These are phyloP conservation scores for Harpegnathos saltator DNA, from an alignment of 1,140 invertebrate species.

Conservation along the genomic window DNA sequence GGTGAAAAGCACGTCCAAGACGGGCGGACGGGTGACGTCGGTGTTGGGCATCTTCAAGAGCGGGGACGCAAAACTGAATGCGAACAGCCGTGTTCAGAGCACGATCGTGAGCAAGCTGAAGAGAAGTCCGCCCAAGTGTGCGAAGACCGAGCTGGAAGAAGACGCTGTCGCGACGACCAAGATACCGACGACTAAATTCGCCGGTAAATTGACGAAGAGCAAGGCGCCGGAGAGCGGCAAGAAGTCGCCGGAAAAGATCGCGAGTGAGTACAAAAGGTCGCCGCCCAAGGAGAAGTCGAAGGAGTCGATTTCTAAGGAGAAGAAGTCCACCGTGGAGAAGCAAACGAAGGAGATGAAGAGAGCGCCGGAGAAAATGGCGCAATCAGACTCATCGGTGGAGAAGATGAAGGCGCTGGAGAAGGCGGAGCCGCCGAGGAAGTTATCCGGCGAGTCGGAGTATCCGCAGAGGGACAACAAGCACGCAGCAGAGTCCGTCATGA, in stretches of 20 bases:
- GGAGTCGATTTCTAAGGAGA: slow-evolving; percentile 59
- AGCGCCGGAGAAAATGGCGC: not conserved
- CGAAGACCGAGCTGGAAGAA: slow-evolving; percentile 61
- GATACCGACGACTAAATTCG: slow-evolving; percentile 82
- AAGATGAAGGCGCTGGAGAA: slow-evolving; percentile 67
- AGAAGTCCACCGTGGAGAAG: slow-evolving; percentile 30
- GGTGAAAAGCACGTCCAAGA: slow-evolving; percentile 81
- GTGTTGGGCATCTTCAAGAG: slow-evolving; percentile 91
- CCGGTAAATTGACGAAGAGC: slow-evolving; percentile 67
- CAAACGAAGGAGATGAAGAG: slow-evolving; percentile 27
- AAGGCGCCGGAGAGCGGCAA: slow-evolving; percentile 69
- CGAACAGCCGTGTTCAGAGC: slow-evolving; percentile 60
- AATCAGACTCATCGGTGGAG: slow-evolving; percentile 22
- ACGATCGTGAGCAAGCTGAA: slow-evolving; percentile 78
- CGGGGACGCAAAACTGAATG: slow-evolving; percentile 84
- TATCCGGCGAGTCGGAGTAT: slow-evolving; percentile 23
- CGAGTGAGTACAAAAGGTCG: slow-evolving; percentile 64
- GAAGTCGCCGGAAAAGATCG: slow-evolving; percentile 69
- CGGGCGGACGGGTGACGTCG: slow-evolving; percentile 87
- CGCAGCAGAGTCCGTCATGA: slow-evolving; percentile 64
- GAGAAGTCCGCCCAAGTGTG: slow-evolving; percentile 78
- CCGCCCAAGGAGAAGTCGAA: slow-evolving; percentile 72
- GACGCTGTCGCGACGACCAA: slow-evolving; percentile 74
- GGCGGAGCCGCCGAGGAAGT: slow-evolving; percentile 58
- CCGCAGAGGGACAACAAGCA: slow-evolving; percentile 46